Percentiles rank a stretch among this genome's conserved stretches.
These are phyloP conservation scores for Vespertilio murinus DNA, from an alignment of 2,797 vertebrate species.

Conservation along the genomic window DNA sequence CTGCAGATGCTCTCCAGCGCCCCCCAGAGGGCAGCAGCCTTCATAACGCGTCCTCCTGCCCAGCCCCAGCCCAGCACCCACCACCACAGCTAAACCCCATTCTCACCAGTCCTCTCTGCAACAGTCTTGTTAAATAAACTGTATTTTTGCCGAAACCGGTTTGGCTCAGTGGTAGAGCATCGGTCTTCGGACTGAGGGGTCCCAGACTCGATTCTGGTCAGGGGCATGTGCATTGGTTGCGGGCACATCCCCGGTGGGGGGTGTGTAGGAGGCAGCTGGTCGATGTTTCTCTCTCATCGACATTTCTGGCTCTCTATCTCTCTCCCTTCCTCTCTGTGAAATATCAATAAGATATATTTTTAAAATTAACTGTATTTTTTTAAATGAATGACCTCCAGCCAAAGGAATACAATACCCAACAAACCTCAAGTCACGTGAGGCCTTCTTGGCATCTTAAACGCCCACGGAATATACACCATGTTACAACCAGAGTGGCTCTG, in stretches of 20 bases:
- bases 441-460: background rate
- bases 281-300: too few species aligned
- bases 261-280: too few species aligned
- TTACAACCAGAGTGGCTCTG: background rate
- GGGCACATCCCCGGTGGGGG: too few species aligned
- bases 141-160: too few species aligned
- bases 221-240: too few species aligned
- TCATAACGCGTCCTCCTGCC: background rate
- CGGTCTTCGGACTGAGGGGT: too few species aligned
- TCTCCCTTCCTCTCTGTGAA: too few species aligned
- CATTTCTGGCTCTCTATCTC: too few species aligned
- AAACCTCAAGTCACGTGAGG: background rate
- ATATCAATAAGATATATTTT: too few species aligned
- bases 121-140: background rate
- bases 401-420: background rate
- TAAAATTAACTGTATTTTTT: background rate
- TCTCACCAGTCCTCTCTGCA: accelerated
- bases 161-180: too few species aligned
- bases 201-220: too few species aligned
- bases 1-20: background rate
- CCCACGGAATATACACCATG: too few species aligned
- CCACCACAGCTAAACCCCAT: background rate
- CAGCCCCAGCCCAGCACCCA: background rate
- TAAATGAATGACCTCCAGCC: background rate
- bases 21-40: background rate